Evolutionary conservation across 2,888 invertebrate genomes (phyloP).

Genomic region (Tineola bisselliella): DNA sequence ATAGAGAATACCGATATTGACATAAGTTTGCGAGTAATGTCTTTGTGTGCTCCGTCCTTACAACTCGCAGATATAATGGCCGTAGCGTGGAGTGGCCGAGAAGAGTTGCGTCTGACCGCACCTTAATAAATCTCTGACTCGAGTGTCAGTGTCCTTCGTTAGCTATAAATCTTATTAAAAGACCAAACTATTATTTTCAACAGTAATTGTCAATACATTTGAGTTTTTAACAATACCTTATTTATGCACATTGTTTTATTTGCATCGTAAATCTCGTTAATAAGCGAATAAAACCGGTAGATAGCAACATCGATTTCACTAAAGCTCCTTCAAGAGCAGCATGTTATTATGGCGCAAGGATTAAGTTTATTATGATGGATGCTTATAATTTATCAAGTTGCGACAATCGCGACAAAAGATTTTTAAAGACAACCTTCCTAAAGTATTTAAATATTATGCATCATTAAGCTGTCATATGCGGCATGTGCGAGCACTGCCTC

Average conservation of each 20-base stretch:
- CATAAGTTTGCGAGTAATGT: constrained; percentile 13
- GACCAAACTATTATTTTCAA: constrained; percentile 18
- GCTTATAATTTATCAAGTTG: constrained; percentile 1
- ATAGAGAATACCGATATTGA: constrained; percentile 17
- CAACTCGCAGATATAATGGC: constrained; percentile 9
- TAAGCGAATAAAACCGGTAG: neutral
- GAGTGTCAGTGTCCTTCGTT: constrained; percentile 29
- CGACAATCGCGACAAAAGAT: constrained; percentile 3
- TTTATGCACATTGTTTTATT: neutral
- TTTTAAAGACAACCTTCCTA: neutral
- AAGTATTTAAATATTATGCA: constrained; percentile 9
- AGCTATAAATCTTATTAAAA: constrained; percentile 30
- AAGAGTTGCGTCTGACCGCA: constrained; percentile 27
- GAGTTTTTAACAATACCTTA: neutral
- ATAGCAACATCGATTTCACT: neutral
- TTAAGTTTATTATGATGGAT: neutral
- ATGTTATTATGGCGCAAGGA: neutral
- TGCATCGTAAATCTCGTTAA: neutral
- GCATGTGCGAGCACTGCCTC: neutral
- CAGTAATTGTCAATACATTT: constrained; percentile 6
- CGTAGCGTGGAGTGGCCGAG: constrained; percentile 15
- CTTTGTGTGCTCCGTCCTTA: neutral
- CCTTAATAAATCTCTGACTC: constrained; percentile 38
- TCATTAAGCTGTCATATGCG: constrained; percentile 11
- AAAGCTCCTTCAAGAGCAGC: neutral